Conservation (phyloP, 2,797 vertebrate species). For the Acomys russatus region DNA sequence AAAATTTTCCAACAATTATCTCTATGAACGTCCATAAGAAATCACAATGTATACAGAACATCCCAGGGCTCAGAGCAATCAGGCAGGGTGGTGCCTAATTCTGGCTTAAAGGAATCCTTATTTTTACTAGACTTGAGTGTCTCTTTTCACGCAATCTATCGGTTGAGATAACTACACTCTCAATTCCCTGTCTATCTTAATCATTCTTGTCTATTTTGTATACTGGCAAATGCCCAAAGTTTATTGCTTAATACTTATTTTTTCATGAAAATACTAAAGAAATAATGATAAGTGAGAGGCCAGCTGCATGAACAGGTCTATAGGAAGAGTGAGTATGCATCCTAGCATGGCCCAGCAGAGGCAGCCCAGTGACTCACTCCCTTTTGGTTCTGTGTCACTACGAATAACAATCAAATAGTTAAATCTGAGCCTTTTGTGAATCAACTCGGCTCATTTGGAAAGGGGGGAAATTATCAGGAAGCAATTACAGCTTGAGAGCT, state of each 20-base stretch:
- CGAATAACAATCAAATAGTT: not conserved
- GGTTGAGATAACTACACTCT: conserved; percentile 23
- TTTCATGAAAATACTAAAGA: not conserved
- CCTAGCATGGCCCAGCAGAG: not conserved
- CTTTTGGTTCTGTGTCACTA: not conserved
- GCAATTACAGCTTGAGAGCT: conserved; percentile 53
- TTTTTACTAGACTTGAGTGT: conserved; percentile 6
- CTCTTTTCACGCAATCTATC: conserved; percentile 22
- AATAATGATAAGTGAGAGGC: not conserved
- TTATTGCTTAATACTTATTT: conserved; percentile 28
- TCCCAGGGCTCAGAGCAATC: not conserved
- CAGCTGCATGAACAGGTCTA: not conserved
- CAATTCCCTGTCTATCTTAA: conserved; percentile 24
- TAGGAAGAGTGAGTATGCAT: not conserved
- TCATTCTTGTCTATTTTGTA: not conserved
- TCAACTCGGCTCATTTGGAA: conserved; percentile 42
- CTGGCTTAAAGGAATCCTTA: not conserved
- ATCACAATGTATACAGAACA: not conserved
- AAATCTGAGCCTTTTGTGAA: conserved; percentile 22
- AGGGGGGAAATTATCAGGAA: conserved; percentile 51
- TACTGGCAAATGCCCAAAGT: not conserved
- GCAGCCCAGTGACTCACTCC: not conserved
- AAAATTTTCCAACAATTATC: not conserved
- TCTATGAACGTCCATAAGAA: not conserved
- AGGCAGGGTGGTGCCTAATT: not conserved